These are phyloP conservation scores for Automeris io DNA, from an alignment of 2,888 invertebrate species.

Conservation along the genomic window DNA sequence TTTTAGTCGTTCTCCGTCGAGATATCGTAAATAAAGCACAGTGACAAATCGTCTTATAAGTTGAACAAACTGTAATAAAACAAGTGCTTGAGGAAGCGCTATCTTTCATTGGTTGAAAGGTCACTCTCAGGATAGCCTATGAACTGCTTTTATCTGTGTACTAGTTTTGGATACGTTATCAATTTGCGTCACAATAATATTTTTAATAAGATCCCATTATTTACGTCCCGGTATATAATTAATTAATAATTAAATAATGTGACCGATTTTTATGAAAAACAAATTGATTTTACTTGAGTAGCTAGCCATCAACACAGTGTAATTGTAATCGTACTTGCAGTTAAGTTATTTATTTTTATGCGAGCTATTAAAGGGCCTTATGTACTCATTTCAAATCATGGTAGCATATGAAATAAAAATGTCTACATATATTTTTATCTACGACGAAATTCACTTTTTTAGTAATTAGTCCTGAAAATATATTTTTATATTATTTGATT, in stretches of 20 bases:
- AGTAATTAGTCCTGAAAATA: too few species aligned
- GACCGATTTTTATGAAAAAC: constrained; percentile 7
- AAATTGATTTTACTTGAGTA: not conserved
- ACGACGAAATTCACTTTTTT: too few species aligned
- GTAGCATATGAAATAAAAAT: too few species aligned
- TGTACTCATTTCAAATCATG: too few species aligned
- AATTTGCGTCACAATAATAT: constrained; percentile 60
- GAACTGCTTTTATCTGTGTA: constrained; percentile 44
- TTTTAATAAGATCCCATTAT: constrained; percentile 30
- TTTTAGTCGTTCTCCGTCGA: constrained; percentile 37
- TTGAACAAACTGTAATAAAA: constrained; percentile 65
- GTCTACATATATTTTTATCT: too few species aligned
- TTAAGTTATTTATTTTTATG: too few species aligned
- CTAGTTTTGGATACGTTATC: constrained; percentile 67
- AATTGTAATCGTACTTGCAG: too few species aligned
- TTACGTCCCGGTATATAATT: not conserved
- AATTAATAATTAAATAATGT: not conserved
- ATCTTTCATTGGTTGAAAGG: constrained; percentile 37
- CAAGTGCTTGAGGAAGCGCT: constrained; percentile 39
- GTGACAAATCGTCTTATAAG: constrained; percentile 49
- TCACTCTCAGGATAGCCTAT: constrained; percentile 47
- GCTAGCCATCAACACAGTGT: not conserved
- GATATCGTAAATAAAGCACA: constrained; percentile 50
- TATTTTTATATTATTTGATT: too few species aligned
- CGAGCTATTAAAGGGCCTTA: too few species aligned